Conservation (phyloP, 2,113 vertebrate species). For the Henicopernis longicauda region DNA sequence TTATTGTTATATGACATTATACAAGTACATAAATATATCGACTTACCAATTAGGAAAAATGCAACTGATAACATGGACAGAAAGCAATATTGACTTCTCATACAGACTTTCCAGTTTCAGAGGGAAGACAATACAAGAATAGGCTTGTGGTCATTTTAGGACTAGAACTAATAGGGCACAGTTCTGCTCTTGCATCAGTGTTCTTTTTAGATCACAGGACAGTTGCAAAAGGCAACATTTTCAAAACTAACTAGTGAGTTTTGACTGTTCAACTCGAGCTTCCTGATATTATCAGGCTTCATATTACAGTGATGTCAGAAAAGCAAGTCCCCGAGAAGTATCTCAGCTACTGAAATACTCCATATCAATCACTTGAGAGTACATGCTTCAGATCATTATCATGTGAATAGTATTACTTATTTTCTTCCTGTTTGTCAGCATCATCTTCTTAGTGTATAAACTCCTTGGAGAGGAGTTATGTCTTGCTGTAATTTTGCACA, state of each 20-base stretch:
- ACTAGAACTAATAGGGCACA: background rate
- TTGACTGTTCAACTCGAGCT: background rate
- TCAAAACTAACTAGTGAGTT: background rate
- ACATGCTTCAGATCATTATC: slow-evolving; percentile 22
- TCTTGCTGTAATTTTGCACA: background rate
- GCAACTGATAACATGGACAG: background rate
- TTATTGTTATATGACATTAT: background rate
- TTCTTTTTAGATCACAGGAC: background rate
- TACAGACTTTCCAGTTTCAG: background rate
- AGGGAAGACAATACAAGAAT: background rate
- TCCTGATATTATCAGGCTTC: background rate
- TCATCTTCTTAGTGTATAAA: background rate
- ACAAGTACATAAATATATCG: background rate
- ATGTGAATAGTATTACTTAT: background rate
- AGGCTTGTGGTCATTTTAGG: background rate
- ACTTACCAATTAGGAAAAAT: background rate
- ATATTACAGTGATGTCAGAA: slow-evolving; percentile 8
- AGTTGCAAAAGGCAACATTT: background rate
- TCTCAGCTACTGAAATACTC: background rate
- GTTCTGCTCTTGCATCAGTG: background rate
- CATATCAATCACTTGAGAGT: background rate
- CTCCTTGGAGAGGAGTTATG: background rate
- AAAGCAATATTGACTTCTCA: background rate
- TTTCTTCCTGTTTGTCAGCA: background rate
- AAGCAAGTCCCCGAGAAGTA: background rate